A percentile compares a stretch with the other conserved stretches of the same genome.
phyloP scores from a whole-genome alignment of 2,888 invertebrate genomes.

The Leptura quadrifasciata region DNA sequence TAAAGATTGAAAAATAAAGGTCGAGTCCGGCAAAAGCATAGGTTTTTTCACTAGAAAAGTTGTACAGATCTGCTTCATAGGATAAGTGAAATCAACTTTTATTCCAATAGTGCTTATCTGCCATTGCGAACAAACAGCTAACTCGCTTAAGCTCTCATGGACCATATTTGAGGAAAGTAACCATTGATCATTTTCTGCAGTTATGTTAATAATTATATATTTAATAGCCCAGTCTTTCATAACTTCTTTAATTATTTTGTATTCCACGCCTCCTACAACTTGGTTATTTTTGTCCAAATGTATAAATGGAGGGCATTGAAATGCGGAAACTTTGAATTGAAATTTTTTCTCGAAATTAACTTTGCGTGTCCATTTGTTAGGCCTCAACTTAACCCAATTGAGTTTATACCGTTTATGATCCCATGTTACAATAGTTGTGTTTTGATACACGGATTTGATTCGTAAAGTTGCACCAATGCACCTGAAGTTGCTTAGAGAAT shows the following conservation, averaged over 20 bases:
- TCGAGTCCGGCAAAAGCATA: constrained; percentile 53
- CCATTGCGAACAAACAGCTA: constrained; percentile 63
- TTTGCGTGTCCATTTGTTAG: constrained; percentile 11
- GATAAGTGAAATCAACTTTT: constrained; percentile 54
- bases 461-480: not conserved
- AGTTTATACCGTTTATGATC: not conserved
- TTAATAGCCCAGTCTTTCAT: constrained; percentile 53
- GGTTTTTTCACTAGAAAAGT: constrained; percentile 66
- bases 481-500: not conserved
- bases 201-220: constrained; percentile 39
- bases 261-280: constrained; percentile 54
- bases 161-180: constrained; percentile 44
- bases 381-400: constrained; percentile 27
- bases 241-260: constrained; percentile 56
- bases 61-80: constrained; percentile 58
- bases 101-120: constrained; percentile 27
- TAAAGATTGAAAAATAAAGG: constrained; percentile 62
- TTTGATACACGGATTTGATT: constrained; percentile 14
- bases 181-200: constrained; percentile 51
- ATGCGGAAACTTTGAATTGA: constrained; percentile 43
- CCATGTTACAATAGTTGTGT: constrained; percentile 7
- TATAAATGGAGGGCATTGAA: constrained; percentile 58
- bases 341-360: not conserved
- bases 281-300: constrained; percentile 38
- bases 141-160: constrained; percentile 49